phyloP scores from a whole-genome alignment of 30 jellyfish, hydroid and myxozoan genomes.

The Aurelia aurita region DNA sequence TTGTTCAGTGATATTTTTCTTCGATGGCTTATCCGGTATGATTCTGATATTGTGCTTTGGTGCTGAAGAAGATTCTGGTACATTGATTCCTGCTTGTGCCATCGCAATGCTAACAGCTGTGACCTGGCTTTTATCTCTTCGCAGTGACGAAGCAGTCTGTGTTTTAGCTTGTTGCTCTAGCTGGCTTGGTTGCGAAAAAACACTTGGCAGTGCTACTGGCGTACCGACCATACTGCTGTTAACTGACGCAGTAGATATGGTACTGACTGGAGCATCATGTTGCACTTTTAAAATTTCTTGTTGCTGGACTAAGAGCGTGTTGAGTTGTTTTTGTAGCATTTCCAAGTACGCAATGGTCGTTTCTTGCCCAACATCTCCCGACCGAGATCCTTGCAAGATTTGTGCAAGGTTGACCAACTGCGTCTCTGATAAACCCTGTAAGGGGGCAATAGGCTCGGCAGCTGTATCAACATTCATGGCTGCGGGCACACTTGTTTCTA shows the following conservation, averaged over 20 bases:
- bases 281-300: slow-evolving; percentile 65
- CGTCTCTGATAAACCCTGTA: slow-evolving; percentile 76
- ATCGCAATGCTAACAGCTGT: too few species aligned
- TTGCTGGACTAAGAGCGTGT: slow-evolving; percentile 62
- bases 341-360: slow-evolving; percentile 90
- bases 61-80: too few species aligned
- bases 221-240: not conserved
- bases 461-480: not conserved
- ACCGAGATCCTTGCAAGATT: slow-evolving; percentile 74
- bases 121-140: too few species aligned
- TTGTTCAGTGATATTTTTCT: too few species aligned
- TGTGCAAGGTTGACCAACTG: slow-evolving; percentile 83
- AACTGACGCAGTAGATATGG: not conserved
- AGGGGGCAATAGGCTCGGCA: slow-evolving; percentile 51
- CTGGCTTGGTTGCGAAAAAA: too few species aligned
- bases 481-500: not conserved
- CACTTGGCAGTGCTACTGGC: too few species aligned
- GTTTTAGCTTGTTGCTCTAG: too few species aligned
- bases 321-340: slow-evolving; percentile 88
- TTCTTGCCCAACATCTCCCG: slow-evolving; percentile 71
- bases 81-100: too few species aligned
- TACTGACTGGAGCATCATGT: slow-evolving; percentile 7
- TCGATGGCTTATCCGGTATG: too few species aligned
- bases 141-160: too few species aligned
- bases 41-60: too few species aligned